Percentiles rank a stretch among this genome's conserved stretches.
Evolutionary conservation across 2,888 invertebrate genomes (phyloP).

Genomic region (Arenicola marina): DNA sequence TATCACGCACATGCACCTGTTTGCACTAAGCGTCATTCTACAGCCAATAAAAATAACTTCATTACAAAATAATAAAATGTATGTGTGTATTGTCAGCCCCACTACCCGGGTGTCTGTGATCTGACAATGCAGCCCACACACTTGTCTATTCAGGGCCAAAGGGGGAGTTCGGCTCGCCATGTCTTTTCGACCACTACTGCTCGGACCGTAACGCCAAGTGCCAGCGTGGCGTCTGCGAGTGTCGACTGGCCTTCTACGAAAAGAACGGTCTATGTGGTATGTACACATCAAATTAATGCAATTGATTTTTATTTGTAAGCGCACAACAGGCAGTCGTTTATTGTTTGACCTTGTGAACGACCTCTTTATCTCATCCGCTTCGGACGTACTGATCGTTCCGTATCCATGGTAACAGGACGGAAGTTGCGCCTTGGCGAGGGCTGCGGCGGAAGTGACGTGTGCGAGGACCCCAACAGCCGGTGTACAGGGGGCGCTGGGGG

Average conservation of each 20-base stretch:
- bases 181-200: slow-evolving; percentile 4
- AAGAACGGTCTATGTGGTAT: slow-evolving; percentile 11
- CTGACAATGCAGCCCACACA: background rate
- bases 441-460: slow-evolving; percentile 18
- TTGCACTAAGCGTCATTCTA: too few species aligned
- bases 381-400: too few species aligned
- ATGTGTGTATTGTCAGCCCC: too few species aligned
- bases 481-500: slow-evolving; percentile 18
- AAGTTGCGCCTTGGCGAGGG: slow-evolving; percentile 18
- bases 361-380: too few species aligned
- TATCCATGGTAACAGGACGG: slow-evolving; percentile 6
- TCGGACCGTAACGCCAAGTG: slow-evolving; percentile 9
- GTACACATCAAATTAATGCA: too few species aligned
- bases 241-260: slow-evolving; percentile 7
- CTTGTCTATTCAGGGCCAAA: slow-evolving; percentile 12
- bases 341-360: too few species aligned
- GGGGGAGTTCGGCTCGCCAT: slow-evolving; percentile 11
- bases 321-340: too few species aligned
- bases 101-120: too few species aligned
- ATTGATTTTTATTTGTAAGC: too few species aligned
- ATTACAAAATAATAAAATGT: too few species aligned
- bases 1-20: too few species aligned
- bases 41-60: too few species aligned
- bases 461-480: slow-evolving; percentile 18
- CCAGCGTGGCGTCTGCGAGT: slow-evolving; percentile 1